Base-by-base conservation (phyloP, 2,797 vertebrate genomes). In the Coccyzus lansbergi region DNA sequence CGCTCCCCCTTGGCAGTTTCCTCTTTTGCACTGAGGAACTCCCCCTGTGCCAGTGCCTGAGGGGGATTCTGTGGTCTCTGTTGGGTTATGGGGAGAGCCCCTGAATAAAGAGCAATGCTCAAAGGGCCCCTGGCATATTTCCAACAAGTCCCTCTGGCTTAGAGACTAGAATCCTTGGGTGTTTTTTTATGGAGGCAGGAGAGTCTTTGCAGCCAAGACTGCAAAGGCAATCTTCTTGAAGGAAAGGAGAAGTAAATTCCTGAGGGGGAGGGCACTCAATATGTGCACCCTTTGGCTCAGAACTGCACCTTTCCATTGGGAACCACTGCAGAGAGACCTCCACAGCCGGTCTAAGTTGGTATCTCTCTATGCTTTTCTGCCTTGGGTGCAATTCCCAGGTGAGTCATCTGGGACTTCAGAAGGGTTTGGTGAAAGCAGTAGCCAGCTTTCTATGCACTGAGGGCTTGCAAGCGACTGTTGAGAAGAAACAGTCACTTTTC, bases 401-500 rank as follows among this genome's bases (percentile, higher is more conserved):
- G 87, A 94, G 79, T 91, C 77, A 92, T 34, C 31, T 75, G 92
- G 83, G 85, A 94, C 88, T 91, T 88, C 64, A 78, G 86, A 68
- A 29, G 44, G 60, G 19, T 53, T 48, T 82, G 83, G 74, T 92
- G 84, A 92, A 81, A 93, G 91, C 86, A 92, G 79, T 85, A 96
- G 84, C 49, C 72, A 80, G 49, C 56, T 72, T 69, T 67, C 49
- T 88, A 4, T 24, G 40, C 0, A 4, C 69, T 28, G 42, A 93
- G 91, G 33, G 36, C 63, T 71, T 9, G 33, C 13, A 22, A 89
- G 63, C 0, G 1, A 25, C 63, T 72, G 55, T 80, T 95, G 86
- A 95, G 93, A 95, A 94, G 81, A 93, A 97, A 85, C 65, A 93
- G 85, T 64, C 84, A 36, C 33, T 93, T 90, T 96, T 96, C 92